Conservation (phyloP, 2,113 vertebrate species). For the Chinchilla lanigera region DNA sequence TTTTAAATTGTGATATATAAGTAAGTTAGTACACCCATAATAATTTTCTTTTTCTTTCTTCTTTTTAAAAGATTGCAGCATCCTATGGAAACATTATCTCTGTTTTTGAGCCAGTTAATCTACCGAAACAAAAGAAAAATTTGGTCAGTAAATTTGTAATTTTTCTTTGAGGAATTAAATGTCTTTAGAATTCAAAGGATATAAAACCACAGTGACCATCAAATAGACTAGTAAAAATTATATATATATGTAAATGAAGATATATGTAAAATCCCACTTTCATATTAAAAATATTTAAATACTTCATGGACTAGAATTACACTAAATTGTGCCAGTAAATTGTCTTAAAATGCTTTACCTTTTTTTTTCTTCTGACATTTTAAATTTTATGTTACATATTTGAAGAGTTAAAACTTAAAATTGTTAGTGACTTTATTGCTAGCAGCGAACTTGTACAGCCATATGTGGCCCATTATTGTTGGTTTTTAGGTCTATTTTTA, state of each 20-base stretch:
- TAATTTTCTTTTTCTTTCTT: slow-evolving; percentile 62
- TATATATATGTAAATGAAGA: neutral
- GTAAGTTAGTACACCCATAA: slow-evolving; percentile 52
- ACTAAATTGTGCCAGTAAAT: neutral
- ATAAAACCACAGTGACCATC: neutral
- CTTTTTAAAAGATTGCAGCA: slow-evolving; percentile 94
- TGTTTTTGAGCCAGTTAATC: slow-evolving; percentile 94
- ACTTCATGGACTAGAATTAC: slow-evolving; percentile 28
- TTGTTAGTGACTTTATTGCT: slow-evolving; percentile 19
- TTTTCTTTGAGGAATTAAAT: slow-evolving; percentile 60
- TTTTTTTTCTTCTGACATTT: slow-evolving; percentile 13
- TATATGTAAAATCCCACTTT: slow-evolving; percentile 25
- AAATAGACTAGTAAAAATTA: slow-evolving; percentile 14
- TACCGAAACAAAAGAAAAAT: slow-evolving; percentile 88
- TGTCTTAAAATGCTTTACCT: slow-evolving; percentile 39
- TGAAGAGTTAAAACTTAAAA: slow-evolving; percentile 15
- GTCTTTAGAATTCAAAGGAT: neutral
- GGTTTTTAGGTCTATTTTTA: neutral
- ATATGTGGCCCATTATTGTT: slow-evolving; percentile 1
- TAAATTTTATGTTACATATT: slow-evolving; percentile 47
- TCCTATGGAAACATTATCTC: slow-evolving; percentile 95
- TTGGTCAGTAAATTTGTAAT: slow-evolving; percentile 88
- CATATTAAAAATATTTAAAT: slow-evolving; percentile 48
- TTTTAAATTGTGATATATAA: slow-evolving; percentile 44
- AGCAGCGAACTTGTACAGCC: neutral